These are phyloP conservation scores for Anableps anableps DNA, from an alignment of 2,797 vertebrate species.

Conservation along the genomic window DNA sequence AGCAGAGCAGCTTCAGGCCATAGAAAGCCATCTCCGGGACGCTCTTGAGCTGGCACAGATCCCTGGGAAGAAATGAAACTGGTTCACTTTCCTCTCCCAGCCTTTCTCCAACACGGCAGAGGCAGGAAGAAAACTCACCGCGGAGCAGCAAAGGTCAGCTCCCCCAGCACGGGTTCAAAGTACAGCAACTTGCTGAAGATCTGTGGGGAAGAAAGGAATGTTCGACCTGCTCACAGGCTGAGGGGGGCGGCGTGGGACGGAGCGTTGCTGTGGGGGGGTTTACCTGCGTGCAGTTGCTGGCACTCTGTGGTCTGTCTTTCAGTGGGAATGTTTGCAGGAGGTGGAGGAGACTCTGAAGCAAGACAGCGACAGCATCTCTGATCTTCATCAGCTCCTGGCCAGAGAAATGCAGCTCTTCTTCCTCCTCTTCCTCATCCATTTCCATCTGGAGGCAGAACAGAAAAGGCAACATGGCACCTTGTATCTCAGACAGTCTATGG, in stretches of 20 bases:
- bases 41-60: conserved; percentile 73
- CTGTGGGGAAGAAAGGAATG: conserved; percentile 71
- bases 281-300: conserved; percentile 86
- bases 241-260: fast-evolving
- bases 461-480: neutral
- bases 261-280: fast-evolving
- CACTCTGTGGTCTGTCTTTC: conserved; percentile 84
- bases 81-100: neutral
- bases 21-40: conserved; percentile 89
- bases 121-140: conserved; percentile 77
- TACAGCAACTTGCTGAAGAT: conserved; percentile 86
- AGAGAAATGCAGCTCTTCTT: conserved; percentile 84
- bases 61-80: conserved; percentile 66
- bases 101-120: neutral
- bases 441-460: conserved; percentile 61
- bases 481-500: neutral
- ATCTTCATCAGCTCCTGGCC: conserved; percentile 82
- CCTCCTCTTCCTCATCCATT: conserved; percentile 76
- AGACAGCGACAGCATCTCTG: conserved; percentile 79
- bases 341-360: conserved; percentile 86
- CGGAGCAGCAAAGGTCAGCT: conserved; percentile 69
- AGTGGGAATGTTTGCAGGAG: conserved; percentile 88
- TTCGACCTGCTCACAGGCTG: neutral
- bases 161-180: conserved; percentile 83
- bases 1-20: conserved; percentile 87